A percentile compares a stretch with the other conserved stretches of the same genome.
Conservation (phyloP, 2,113 vertebrate genomes). For the Riparia riparia region DNA sequence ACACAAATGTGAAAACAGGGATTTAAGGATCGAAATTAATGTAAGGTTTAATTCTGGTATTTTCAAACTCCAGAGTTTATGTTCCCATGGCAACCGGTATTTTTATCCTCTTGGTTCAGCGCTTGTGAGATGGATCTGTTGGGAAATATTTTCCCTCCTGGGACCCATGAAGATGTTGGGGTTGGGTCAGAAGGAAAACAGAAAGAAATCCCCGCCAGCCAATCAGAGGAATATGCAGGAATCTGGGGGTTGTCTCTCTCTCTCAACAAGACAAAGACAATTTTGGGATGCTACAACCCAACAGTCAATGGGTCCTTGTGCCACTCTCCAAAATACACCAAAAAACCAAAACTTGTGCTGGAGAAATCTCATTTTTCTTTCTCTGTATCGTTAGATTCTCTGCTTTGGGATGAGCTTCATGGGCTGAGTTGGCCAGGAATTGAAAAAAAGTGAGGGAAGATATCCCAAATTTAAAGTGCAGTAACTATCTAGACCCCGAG, state of each 20-base stretch:
- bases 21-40: neutral
- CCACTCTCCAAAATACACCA: neutral
- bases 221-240: neutral
- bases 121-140: neutral
- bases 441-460: neutral
- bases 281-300: neutral
- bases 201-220: neutral
- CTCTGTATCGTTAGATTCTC: rapidly evolving
- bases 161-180: neutral
- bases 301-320: rapidly evolving
- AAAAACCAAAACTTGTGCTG: neutral
- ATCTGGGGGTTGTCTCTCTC: neutral
- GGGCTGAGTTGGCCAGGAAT: neutral
- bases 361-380: neutral
- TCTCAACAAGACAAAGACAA: neutral
- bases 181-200: neutral
- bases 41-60: slow-evolving; percentile 17
- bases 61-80: slow-evolving; percentile 26
- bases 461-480: neutral
- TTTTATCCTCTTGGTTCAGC: slow-evolving; percentile 35
- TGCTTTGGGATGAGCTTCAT: neutral
- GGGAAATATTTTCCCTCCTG: neutral
- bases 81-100: slow-evolving; percentile 63
- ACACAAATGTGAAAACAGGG: rapidly evolving
- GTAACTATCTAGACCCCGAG: neutral